phyloP scores from a whole-genome alignment of 2,888 invertebrate species.

The Epirrhoe alternata region DNA sequence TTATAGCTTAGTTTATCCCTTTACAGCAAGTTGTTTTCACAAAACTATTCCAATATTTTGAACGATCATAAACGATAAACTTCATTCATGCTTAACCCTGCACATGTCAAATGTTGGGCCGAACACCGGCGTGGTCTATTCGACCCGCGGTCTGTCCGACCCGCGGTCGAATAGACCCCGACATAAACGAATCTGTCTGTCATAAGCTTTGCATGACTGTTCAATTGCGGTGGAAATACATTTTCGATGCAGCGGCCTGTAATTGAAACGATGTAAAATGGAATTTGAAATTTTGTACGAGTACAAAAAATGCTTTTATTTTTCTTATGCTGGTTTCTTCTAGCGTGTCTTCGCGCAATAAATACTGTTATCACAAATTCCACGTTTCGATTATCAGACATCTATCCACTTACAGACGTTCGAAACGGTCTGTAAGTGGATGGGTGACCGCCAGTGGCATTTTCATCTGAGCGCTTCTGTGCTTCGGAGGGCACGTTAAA shows the following conservation, averaged over 20 bases:
- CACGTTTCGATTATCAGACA: too few relatives aligned
- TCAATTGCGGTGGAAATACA: constrained; percentile 28
- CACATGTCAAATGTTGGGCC: constrained; percentile 18
- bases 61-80: not conserved
- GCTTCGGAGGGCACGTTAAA: too few relatives aligned
- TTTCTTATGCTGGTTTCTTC: too few relatives aligned
- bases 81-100: constrained; percentile 13
- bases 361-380: too few relatives aligned
- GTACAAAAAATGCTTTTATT: too few relatives aligned
- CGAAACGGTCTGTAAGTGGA: too few relatives aligned
- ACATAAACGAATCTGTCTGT: constrained; percentile 34
- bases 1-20: too few relatives aligned
- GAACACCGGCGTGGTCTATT: not conserved
- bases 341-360: too few relatives aligned
- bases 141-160: constrained; percentile 15
- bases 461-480: too few relatives aligned
- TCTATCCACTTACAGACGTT: too few relatives aligned
- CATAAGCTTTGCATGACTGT: constrained; percentile 26
- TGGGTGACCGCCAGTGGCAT: too few relatives aligned
- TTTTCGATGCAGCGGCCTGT: constrained; percentile 18
- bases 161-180: constrained; percentile 10
- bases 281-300: constrained; percentile 4
- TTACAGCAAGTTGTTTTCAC: not conserved
- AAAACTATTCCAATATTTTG: too few relatives aligned
- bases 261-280: constrained; percentile 11